phyloP scores from a whole-genome alignment of 2,113 vertebrate species.

The Morone chrysops region DNA sequence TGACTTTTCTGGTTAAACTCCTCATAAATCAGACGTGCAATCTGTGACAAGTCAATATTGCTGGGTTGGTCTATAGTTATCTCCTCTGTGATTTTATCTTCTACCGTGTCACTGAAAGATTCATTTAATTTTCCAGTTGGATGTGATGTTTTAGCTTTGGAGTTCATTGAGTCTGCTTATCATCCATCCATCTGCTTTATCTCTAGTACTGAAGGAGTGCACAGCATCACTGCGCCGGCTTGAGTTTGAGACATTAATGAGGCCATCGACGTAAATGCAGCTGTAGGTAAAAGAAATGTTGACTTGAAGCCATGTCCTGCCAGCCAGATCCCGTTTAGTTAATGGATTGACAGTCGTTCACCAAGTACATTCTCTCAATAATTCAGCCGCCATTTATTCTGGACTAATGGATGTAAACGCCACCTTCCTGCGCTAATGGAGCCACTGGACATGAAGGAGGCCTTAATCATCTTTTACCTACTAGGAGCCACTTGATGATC shows the following conservation, averaged over 20 bases:
- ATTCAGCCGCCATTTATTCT: conserved; percentile 51
- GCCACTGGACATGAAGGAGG: conserved; percentile 13
- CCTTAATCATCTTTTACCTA: conserved; percentile 45
- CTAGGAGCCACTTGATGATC: conserved; percentile 38
- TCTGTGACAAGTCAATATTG: not conserved
- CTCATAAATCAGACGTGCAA: not conserved
- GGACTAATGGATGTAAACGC: conserved; percentile 62
- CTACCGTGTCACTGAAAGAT: not conserved
- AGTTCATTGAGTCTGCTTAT: not conserved
- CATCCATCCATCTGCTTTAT: not conserved
- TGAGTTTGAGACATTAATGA: conserved; percentile 1
- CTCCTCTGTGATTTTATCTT: not conserved
- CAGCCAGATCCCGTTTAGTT: conserved; percentile 41
- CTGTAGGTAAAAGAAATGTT: conserved; percentile 32
- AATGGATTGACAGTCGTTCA: conserved; percentile 44
- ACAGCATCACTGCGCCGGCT: not conserved
- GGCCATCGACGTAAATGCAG: not conserved
- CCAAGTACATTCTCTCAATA: conserved; percentile 48
- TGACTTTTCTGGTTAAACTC: not conserved
- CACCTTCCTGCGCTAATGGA: conserved; percentile 68
- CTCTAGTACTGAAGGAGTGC: not conserved
- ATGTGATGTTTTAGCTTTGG: not conserved
- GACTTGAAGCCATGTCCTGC: conserved; percentile 18
- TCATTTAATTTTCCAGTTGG: not conserved
- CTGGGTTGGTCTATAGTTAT: not conserved